A percentile compares a stretch with the other conserved stretches of the same genome.
phyloP scores from a whole-genome alignment of 2,888 invertebrate species.

The Liopterus haemorrhoidalis region DNA sequence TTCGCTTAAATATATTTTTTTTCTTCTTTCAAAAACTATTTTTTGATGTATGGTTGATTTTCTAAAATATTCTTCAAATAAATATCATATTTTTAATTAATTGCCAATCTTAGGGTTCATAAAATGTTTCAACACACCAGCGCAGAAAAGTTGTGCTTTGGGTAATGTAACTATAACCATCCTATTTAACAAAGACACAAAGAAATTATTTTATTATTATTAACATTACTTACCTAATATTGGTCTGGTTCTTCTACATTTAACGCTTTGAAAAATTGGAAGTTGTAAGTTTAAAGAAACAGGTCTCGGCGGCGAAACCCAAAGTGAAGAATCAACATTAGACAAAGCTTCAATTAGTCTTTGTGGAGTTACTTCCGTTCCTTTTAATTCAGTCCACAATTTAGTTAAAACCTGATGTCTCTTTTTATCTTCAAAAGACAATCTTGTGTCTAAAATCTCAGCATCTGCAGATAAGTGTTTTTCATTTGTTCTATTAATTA shows the following conservation, averaged over 20 bases:
- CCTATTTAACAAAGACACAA: too few species aligned
- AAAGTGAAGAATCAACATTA: slow-evolving; percentile 59
- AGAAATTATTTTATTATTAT: too few species aligned
- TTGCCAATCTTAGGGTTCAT: too few species aligned
- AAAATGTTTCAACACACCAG: too few species aligned
- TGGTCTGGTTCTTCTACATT: slow-evolving; percentile 45
- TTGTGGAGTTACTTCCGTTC: slow-evolving; percentile 58
- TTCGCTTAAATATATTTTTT: too few species aligned
- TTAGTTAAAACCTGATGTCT: slow-evolving; percentile 58
- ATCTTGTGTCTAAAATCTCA: slow-evolving; percentile 48
- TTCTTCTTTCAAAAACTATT: too few species aligned
- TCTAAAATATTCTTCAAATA: too few species aligned
- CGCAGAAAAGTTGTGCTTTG: too few species aligned
- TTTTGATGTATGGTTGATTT: too few species aligned
- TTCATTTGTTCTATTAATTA: slow-evolving; percentile 36
- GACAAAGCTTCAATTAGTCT: slow-evolving; percentile 58
- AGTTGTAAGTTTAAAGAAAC: slow-evolving; percentile 64
- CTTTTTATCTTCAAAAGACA: slow-evolving; percentile 58
- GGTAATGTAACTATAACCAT: too few species aligned
- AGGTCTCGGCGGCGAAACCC: slow-evolving; percentile 63
- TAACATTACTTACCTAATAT: slow-evolving; percentile 43
- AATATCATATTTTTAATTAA: too few species aligned
- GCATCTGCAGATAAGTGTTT: slow-evolving; percentile 42
- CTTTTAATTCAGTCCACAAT: slow-evolving; percentile 60
- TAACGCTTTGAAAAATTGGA: slow-evolving; percentile 51